Evolutionary conservation across 2,113 vertebrate genomes (phyloP), one percentile per base, ranked within the genome.

Genomic region (Pelmatolapia mariae): DNA sequence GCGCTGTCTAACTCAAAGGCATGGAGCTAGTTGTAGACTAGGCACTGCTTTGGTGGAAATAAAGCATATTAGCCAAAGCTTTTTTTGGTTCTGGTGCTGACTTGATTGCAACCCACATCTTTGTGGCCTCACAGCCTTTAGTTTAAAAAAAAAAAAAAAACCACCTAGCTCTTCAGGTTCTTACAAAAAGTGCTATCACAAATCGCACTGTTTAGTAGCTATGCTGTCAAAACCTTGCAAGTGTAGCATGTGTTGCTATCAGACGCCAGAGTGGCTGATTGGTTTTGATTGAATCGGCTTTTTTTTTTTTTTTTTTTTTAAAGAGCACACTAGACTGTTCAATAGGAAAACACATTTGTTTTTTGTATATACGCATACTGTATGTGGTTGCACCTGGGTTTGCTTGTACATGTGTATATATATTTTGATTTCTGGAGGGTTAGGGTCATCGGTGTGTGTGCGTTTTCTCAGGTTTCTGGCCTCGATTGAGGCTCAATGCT

Each of bases 401-500:
- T 31, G 22, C 86, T 88, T 89, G 40, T 84, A 68, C 81, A 4
- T 83, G 80, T 22, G 2, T 31, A 13, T 81, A 24, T 84, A 12
- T 66, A 22, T 59, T 90, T 89, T 57, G 18, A 57, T 92, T 93
- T 92, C 89, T 94, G 90, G 81, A 92, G 89, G 93, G 26, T 93
- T 71, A 87, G 79, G 93, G 83, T 93, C n/a, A 76, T 54, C 29
- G 38, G 71, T 88, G 86, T 59, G 66, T 87, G 88, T 61, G 89
- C 40, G 89, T 94, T 95, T 95, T 91, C 95, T 96, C 95, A 96
- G 95, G 94, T 94, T 94, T 94, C 83, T 92, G 84, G 87, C 87
- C 89, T 85, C 87, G 79, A 63, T 7, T 12, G 61, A 66, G 93
- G 90, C 90, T 89, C 68, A 61, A 57, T 94, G 76, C 87, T 93